Base-by-base conservation (phyloP, 2,888 invertebrate genomes). In the Graphium colonna region DNA sequence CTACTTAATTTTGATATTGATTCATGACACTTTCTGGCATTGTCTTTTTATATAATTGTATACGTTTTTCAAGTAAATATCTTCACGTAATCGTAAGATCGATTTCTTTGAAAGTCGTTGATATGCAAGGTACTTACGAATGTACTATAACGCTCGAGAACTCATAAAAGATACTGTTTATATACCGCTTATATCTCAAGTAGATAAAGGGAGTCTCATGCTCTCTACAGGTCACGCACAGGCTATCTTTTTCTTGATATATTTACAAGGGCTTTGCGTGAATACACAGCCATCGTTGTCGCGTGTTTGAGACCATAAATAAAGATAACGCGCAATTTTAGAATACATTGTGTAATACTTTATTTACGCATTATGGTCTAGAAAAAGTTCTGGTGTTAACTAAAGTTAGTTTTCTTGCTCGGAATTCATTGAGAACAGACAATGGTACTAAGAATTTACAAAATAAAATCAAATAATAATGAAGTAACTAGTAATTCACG, bases 141-240 rank as follows among this genome's bases (percentile, higher is more conserved):
- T 39, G 40, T 46, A 47, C 57, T 51, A 63, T 64, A 69, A 77
- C 67, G 67, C 63, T 67, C 5, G 21, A 21, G 21, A 65, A 65
- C 53, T 59, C 50, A 58, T 62, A 64, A 61, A 69, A 66, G 62
- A 67, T 66, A 62, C 60, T 67, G 62, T 68, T 53, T 48, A 48
- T 73, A 73, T 75, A 60, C 58, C 60, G 53, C 60, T 61, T 67
- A 71, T 71, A 69, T 69, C 63, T 58, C 48, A 58, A 66, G 73
- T 73, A 77, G 79, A 82, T 82, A 77, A 80, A 80, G 73, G 71
- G 68, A 68, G 71, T 71, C 81, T 77, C 75, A 73, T 77, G 75
- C 59, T 62, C 60, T 61, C 65, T 69, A 67, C 77, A 51, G 64
- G 73, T 77, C 82, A 82, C 82, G 81, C 68, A 57, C 67, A 31